Evolutionary conservation across 2,113 vertebrate genomes (phyloP), one percentile per base, ranked within the genome.

Genomic region (Anarrhichthys ocellatus): DNA sequence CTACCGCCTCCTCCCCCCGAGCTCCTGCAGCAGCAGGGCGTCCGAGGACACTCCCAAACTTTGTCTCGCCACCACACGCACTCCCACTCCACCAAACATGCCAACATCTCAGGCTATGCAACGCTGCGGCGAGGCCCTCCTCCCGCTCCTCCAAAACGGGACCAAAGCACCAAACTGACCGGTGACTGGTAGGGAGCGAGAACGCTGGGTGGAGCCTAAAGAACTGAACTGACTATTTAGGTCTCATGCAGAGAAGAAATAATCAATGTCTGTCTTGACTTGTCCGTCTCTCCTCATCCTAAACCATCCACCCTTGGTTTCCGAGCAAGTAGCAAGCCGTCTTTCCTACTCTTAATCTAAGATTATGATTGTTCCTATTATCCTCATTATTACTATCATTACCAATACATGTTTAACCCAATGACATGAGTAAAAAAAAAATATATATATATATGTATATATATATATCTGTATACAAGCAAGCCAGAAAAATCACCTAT

Each of bases 121-220:
- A 99, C 98, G 0, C 81, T 99, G 93, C 96, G 98, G 86, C 96
- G 98, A 80, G 98, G 98, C 2, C 98, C 98, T 0, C 98, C 97
- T 11, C 98, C 98, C 0, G 95, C 97, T 0, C 98, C 98, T 7
- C 98, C 98, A 0, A 99, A 99, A 84, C 96, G 98, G 94, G 98
- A 99, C 97, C 97, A 99, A 93, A 99, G 94, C 94, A 99, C 98
- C 91, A 99, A 99, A 95, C 96, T 99, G 83, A 99, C 97, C 0
- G 92, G 97, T 84, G 98, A 99, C 63, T 99, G 97, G 97, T 99
- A 97, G 95, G 75, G 40, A 44, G 52, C 27, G 20, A 38, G 36
- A 85, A 81, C 73, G 0, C 15, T 72, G 77, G 69, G 76, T 6
- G 78, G 73, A 81, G 50, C 83, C 78, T 83, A 72, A 78, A 64